These are phyloP conservation scores for Phaonia tiefii DNA, from an alignment of 2,888 invertebrate species.

Conservation along the genomic window DNA sequence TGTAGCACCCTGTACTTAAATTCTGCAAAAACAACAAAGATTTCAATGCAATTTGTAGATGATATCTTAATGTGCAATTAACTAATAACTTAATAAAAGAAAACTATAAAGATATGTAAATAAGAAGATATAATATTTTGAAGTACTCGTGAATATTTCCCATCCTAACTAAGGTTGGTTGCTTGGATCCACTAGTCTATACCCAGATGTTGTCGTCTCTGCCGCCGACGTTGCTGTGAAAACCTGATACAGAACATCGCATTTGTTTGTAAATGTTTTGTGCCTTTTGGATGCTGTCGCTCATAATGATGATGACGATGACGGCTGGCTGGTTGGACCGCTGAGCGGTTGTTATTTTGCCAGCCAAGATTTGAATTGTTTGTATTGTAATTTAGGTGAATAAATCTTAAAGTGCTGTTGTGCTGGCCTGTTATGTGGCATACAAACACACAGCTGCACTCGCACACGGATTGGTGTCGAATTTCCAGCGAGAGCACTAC, in stretches of 20 bases:
- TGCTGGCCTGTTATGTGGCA: constrained; percentile 14
- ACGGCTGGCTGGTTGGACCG: constrained; percentile 25
- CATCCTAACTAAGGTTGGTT: too few species aligned
- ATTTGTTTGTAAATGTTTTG: constrained; percentile 58
- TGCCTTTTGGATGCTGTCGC: constrained; percentile 32
- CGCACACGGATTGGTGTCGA: constrained; percentile 36
- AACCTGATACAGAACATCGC: constrained; percentile 52
- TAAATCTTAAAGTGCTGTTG: constrained; percentile 48
- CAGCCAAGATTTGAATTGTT: constrained; percentile 33
- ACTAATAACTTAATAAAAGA: constrained; percentile 56
- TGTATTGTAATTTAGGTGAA: constrained; percentile 60
- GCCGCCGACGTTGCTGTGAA: constrained; percentile 31
- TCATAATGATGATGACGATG: constrained; percentile 20
- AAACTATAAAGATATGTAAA: constrained; percentile 6
- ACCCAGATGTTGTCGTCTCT: constrained; percentile 1
- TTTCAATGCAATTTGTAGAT: constrained; percentile 22
- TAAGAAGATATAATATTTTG: neutral
- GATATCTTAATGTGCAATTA: constrained; percentile 58
- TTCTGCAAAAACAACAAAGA: constrained; percentile 30
- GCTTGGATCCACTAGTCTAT: too few species aligned
- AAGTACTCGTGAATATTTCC: too few species aligned
- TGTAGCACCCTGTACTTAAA: constrained; percentile 26
- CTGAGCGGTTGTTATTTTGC: constrained; percentile 26
- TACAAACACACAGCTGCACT: constrained; percentile 46
- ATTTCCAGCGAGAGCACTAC: constrained; percentile 28